These are phyloP conservation scores for Stigmatopora argus DNA, from an alignment of 2,113 vertebrate species.

Conservation along the genomic window DNA sequence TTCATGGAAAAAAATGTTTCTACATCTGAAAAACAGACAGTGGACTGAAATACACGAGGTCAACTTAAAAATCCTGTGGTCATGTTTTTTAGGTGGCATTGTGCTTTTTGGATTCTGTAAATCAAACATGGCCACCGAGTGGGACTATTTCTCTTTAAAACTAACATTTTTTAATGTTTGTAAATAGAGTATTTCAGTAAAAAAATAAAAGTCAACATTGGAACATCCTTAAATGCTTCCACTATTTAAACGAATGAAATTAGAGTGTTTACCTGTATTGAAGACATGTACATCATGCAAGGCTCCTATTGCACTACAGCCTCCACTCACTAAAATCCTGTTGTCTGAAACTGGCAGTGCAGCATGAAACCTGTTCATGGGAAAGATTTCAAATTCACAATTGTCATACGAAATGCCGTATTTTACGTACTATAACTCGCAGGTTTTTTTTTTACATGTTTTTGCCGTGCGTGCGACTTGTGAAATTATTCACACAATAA, in stretches of 20 bases:
- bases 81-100: no score
- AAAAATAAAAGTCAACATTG: no score
- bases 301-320: slow-evolving; percentile 75
- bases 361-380: slow-evolving; percentile 76
- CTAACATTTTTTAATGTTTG: no score
- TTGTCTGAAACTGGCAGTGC: slow-evolving; percentile 75
- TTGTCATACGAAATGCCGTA: no score
- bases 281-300: slow-evolving; percentile 79
- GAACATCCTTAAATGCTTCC: no score
- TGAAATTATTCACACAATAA: no score
- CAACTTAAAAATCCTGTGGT: not conserved
- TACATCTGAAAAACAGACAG: not conserved
- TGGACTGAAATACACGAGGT: not conserved
- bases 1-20: not conserved
- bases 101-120: no score
- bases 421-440: no score
- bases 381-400: not conserved
- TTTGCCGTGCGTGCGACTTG: not conserved
- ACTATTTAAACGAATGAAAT: not conserved
- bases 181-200: no score
- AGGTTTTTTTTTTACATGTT: not conserved
- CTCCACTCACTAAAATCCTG: slow-evolving; percentile 80
- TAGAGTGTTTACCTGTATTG: slow-evolving; percentile 65
- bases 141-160: no score
- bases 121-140: no score